Evolutionary conservation across 1,140 invertebrate species (phyloP).

Genomic region (Brachystomella parvula): DNA sequence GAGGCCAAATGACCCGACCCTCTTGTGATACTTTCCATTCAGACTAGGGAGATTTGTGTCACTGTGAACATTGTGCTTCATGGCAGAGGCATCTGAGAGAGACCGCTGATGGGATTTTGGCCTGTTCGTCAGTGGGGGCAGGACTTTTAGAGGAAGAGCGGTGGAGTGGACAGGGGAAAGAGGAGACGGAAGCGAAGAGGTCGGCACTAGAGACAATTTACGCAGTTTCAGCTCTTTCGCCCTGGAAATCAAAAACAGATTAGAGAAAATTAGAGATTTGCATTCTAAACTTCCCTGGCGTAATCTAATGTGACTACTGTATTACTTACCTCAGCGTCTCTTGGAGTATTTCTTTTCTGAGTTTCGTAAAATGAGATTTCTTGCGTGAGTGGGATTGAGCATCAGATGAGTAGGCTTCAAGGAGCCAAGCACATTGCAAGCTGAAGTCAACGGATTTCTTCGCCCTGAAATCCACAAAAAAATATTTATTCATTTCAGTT

Average conservation of each 20-base stretch:
- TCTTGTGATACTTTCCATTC: constrained; percentile 22
- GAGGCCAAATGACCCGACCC: constrained; percentile 35
- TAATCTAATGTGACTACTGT: background rate
- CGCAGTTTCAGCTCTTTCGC: background rate
- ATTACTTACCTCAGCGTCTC: constrained; percentile 65
- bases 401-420: constrained; percentile 86
- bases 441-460: constrained; percentile 90
- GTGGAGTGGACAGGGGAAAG: background rate
- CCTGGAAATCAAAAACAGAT: constrained; percentile 24
- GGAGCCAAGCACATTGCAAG: constrained; percentile 86
- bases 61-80: constrained; percentile 43
- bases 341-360: constrained; percentile 77
- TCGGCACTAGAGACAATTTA: background rate
- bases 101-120: constrained; percentile 73
- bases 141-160: background rate
- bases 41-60: constrained; percentile 24
- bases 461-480: constrained; percentile 31
- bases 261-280: constrained; percentile 3
- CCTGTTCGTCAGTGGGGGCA: constrained; percentile 24
- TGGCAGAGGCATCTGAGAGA: constrained; percentile 78
- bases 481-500: background rate
- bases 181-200: constrained; percentile 7
- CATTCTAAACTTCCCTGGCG: no score
- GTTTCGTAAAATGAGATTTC: constrained; percentile 75
- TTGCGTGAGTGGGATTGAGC: constrained; percentile 60